Conservation (phyloP, 1,140 invertebrate species). For the Philaenus spumarius region DNA sequence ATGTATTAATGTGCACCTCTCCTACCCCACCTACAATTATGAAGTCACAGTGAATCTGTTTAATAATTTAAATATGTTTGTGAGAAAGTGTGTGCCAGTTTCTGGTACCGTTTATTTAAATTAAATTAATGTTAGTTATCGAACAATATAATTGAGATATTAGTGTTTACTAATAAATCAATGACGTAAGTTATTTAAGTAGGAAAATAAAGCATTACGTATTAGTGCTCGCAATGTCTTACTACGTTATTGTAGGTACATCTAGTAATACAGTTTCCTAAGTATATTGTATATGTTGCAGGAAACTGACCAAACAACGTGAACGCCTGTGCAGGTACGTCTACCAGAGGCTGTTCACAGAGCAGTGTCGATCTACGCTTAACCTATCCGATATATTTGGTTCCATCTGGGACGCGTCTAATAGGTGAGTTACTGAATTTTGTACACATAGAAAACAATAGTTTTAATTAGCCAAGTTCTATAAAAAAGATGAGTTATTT, state of each 20-base stretch:
- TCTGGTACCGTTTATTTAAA: too few relatives aligned
- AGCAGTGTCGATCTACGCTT: constrained; percentile 45
- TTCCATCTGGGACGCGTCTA: constrained; percentile 15
- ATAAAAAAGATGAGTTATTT: too few relatives aligned
- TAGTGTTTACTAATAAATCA: neutral
- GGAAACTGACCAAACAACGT: constrained; percentile 55
- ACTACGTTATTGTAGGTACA: neutral
- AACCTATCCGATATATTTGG: constrained; percentile 18
- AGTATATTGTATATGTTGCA: constrained; percentile 37
- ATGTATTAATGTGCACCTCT: too few relatives aligned
- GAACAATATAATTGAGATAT: neutral
- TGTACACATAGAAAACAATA: too few relatives aligned
- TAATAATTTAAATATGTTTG: too few relatives aligned
- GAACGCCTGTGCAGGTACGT: constrained; percentile 58
- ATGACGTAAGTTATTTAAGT: neutral
- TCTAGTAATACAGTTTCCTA: neutral
- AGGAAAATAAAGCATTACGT: neutral
- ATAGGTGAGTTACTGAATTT: constrained; percentile 16
- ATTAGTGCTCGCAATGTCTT: neutral
- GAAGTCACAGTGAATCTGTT: too few relatives aligned
- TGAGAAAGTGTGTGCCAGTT: too few relatives aligned
- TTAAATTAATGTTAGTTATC: neutral
- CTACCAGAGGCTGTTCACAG: constrained; percentile 51
- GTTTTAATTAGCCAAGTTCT: too few relatives aligned
- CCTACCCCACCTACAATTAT: too few relatives aligned